A percentile compares a stretch with the other conserved stretches of the same genome.
These are phyloP conservation scores for Osmoderma eremita DNA, from an alignment of 2,888 invertebrate genomes.

Conservation along the genomic window DNA sequence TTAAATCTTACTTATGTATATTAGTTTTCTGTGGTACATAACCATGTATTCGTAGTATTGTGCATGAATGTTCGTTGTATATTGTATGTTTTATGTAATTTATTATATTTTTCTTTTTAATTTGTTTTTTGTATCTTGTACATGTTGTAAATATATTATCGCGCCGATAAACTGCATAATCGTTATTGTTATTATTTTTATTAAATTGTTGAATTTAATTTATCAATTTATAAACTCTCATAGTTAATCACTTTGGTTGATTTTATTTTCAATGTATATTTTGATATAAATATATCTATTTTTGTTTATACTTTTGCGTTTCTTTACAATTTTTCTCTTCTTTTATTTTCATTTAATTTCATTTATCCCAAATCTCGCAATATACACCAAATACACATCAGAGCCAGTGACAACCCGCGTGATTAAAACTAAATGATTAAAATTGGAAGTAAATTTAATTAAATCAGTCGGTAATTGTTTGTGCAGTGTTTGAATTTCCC, in stretches of 20 bases:
- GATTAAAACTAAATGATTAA: no score
- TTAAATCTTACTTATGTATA: no score
- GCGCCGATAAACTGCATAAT: no score
- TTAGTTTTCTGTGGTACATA: background rate
- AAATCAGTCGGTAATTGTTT: no score
- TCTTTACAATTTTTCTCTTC: constrained; percentile 1
- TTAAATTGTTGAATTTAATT: background rate
- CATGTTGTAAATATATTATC: constrained; percentile 10
- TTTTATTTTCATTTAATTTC: background rate
- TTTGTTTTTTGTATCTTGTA: constrained; percentile 5
- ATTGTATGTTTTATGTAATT: constrained; percentile 2
- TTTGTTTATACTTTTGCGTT: constrained; percentile 12
- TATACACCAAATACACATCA: background rate
- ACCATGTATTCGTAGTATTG: background rate
- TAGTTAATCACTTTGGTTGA: background rate
- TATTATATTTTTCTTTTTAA: constrained; percentile 12
- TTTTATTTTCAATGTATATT: constrained; percentile 13
- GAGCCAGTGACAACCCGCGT: no score
- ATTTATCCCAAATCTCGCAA: background rate
- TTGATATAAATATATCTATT: constrained; percentile 24
- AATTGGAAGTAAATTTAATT: no score
- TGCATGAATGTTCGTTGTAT: constrained; percentile 2
- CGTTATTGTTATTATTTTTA: background rate
- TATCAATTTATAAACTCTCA: no score
- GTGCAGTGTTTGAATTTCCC: no score